Evolutionary conservation across 2,113 vertebrate genomes (phyloP).

Genomic region (Narcine bancroftii): DNA sequence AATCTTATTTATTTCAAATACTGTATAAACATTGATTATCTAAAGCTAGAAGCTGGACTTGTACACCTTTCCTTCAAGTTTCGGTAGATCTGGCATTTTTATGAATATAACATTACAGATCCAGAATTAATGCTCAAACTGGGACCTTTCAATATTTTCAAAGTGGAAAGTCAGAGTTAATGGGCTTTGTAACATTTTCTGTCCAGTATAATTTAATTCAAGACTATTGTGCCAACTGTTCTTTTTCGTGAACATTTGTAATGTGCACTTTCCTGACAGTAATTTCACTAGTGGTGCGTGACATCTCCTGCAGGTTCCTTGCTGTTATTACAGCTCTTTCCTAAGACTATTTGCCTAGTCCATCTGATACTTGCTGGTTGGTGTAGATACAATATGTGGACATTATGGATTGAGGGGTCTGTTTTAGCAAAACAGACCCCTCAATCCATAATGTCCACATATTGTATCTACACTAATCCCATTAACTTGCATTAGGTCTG

Average conservation of each 20-base stretch:
- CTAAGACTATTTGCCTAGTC: neutral
- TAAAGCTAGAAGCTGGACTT: neutral
- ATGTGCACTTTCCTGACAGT: neutral
- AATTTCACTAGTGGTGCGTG: slow-evolving; percentile 28
- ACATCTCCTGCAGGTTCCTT: slow-evolving; percentile 24
- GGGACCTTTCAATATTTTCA: neutral
- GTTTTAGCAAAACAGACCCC: too few relatives aligned
- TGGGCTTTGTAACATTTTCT: slow-evolving; percentile 6
- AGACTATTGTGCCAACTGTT: neutral
- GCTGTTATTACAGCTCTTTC: slow-evolving; percentile 13
- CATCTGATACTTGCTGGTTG: neutral
- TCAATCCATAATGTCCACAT: too few relatives aligned
- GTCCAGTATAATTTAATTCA: slow-evolving; percentile 31
- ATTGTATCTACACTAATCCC: too few relatives aligned
- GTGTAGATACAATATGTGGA: too few relatives aligned
- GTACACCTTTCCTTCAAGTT: neutral
- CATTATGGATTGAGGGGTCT: too few relatives aligned
- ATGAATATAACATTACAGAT: neutral
- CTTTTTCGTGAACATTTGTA: neutral
- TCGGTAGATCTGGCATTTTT: neutral
- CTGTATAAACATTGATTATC: too few relatives aligned
- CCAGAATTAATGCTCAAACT: slow-evolving; percentile 5
- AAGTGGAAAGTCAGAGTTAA: neutral
- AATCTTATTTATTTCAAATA: neutral
- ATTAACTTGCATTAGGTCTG: too few relatives aligned